These are phyloP conservation scores for Anthophora plumipes DNA, from an alignment of 2,888 invertebrate genomes.

Conservation along the genomic window DNA sequence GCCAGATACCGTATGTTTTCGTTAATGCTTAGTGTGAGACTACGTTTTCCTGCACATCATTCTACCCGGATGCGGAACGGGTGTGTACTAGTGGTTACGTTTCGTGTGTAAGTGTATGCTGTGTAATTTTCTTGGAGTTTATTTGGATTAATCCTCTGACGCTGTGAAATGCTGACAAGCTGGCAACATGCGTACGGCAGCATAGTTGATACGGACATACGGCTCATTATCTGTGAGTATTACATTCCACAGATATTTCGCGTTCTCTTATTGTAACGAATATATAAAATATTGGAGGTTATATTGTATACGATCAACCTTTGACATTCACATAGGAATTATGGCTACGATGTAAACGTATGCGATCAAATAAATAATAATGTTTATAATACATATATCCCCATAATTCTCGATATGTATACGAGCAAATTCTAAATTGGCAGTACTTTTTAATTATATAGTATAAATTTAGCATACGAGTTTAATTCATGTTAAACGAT, in stretches of 20 bases:
- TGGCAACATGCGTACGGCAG: constrained; percentile 76
- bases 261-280: not conserved
- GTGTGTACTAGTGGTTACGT: constrained; percentile 41
- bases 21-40: constrained; percentile 6
- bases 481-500: constrained; percentile 28
- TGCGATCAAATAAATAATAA: not conserved
- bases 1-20: constrained; percentile 3
- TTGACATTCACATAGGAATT: constrained; percentile 52
- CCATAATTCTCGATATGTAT: not conserved
- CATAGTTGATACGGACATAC: constrained; percentile 75
- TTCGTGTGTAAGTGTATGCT: constrained; percentile 46
- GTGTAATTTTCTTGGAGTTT: constrained; percentile 65
- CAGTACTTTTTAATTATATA: not conserved
- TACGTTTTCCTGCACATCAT: not conserved
- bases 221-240: constrained; percentile 75
- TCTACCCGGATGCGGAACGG: constrained; percentile 37
- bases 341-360: not conserved
- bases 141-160: constrained; percentile 70
- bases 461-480: not conserved
- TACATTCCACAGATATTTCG: not conserved
- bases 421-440: not conserved
- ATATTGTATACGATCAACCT: constrained; percentile 49
- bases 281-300: constrained; percentile 52
- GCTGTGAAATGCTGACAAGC: constrained; percentile 81
- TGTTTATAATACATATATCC: not conserved